phyloP scores from a whole-genome alignment of 2,888 invertebrate species.

The Scrobipalpa atriplicella region DNA sequence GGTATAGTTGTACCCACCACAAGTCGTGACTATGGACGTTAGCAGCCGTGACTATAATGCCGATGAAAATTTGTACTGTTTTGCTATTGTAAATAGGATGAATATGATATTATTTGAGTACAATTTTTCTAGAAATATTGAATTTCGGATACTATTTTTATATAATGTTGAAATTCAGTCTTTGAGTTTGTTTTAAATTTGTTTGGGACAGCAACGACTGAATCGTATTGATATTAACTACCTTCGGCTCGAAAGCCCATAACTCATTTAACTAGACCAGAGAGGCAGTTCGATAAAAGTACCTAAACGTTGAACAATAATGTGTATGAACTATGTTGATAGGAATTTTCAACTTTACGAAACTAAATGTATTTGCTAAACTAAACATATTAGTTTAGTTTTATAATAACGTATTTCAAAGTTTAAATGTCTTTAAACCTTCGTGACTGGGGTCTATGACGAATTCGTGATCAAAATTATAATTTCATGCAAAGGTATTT shows the following conservation, averaged over 20 bases:
- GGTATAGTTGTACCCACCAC: constrained; percentile 4
- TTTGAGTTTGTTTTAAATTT: too few species aligned
- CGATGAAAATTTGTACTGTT: constrained; percentile 22
- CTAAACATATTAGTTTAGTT: not conserved
- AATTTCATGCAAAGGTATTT: constrained; percentile 1
- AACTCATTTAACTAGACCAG: too few species aligned
- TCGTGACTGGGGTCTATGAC: constrained; percentile 5
- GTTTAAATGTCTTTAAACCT: constrained; percentile 7
- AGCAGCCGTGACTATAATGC: constrained; percentile 9
- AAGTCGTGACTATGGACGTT: constrained; percentile 8
- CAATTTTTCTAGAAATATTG: not conserved
- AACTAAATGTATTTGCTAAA: not conserved
- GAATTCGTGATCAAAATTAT: constrained; percentile 1
- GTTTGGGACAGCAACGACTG: too few species aligned
- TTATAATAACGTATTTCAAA: not conserved
- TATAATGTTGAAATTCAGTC: too few species aligned
- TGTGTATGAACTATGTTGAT: too few species aligned
- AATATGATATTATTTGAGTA: not conserved
- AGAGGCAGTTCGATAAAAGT: too few species aligned
- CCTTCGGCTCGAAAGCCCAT: too few species aligned
- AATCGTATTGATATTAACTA: too few species aligned
- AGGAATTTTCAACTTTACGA: not conserved
- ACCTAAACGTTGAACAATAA: too few species aligned
- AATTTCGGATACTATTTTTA: too few species aligned
- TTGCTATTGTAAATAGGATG: constrained; percentile 12